Percentiles rank a stretch among this genome's conserved stretches.
Evolutionary conservation across 2,113 vertebrate species (phyloP).

Genomic region (Pelvicachromis taeniatus): DNA sequence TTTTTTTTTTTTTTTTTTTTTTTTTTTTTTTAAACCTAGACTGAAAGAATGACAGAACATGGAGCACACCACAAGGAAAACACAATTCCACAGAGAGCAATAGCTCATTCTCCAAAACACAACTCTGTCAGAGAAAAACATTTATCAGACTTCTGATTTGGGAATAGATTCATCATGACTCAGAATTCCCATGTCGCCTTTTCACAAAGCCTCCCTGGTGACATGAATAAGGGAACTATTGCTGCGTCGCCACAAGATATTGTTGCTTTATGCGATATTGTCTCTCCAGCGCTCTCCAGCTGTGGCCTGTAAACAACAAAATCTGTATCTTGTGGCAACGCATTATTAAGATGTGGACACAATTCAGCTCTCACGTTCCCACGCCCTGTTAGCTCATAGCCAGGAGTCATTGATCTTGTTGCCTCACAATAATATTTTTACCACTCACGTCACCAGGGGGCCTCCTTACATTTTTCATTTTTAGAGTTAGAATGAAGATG

Average conservation of each 20-base stretch:
- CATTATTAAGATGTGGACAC: neutral
- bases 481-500: neutral
- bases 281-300: neutral
- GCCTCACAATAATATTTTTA: neutral
- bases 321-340: neutral
- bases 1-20: too few relatives aligned
- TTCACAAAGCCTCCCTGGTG: neutral
- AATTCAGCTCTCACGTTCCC: neutral
- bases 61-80: neutral
- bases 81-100: neutral
- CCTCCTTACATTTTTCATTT: neutral
- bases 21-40: conserved; percentile 12
- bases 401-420: neutral
- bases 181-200: neutral
- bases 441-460: neutral
- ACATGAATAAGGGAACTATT: neutral
- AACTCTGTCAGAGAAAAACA: neutral
- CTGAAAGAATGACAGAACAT: conserved; percentile 7
- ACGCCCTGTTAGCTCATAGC: neutral
- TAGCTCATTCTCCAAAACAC: conserved; percentile 22
- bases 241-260: neutral
- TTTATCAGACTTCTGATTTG: neutral
- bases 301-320: neutral
- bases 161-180: neutral
- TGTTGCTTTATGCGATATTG: neutral